These are phyloP conservation scores for Chunga burmeisteri DNA, from an alignment of 2,113 vertebrate species.

Conservation along the genomic window DNA sequence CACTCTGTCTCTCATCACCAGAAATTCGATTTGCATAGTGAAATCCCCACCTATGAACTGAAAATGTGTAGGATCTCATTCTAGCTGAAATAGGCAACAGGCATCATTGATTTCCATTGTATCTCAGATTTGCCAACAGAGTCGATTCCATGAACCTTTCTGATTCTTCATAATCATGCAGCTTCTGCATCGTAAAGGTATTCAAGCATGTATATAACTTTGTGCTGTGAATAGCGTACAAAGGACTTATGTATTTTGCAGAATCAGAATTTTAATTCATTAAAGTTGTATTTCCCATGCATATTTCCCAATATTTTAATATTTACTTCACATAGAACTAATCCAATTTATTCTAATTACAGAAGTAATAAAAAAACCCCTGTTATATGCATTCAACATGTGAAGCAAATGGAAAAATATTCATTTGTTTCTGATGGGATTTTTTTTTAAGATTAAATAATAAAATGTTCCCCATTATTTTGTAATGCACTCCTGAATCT, in stretches of 20 bases:
- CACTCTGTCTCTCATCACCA: background rate
- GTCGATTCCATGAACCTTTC: background rate
- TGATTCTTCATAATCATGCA: background rate
- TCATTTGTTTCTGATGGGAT: background rate
- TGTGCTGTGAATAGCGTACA: background rate
- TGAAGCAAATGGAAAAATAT: background rate
- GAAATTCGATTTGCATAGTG: background rate
- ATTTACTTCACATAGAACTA: background rate
- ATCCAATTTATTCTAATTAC: background rate
- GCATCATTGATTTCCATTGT: background rate
- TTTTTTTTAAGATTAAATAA: background rate
- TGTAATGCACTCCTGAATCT: background rate
- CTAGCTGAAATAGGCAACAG: background rate
- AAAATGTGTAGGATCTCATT: background rate
- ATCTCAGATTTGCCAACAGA: background rate
- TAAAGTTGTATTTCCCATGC: background rate
- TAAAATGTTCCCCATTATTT: background rate
- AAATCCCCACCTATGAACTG: background rate
- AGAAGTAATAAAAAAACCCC: background rate
- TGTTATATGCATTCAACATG: background rate
- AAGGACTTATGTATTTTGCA: background rate
- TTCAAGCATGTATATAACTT: background rate
- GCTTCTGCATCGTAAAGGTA: background rate
- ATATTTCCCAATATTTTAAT: background rate
- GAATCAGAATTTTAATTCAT: background rate